Evolutionary conservation across 2,888 invertebrate genomes (phyloP).

Genomic region (Papilio protenor): DNA sequence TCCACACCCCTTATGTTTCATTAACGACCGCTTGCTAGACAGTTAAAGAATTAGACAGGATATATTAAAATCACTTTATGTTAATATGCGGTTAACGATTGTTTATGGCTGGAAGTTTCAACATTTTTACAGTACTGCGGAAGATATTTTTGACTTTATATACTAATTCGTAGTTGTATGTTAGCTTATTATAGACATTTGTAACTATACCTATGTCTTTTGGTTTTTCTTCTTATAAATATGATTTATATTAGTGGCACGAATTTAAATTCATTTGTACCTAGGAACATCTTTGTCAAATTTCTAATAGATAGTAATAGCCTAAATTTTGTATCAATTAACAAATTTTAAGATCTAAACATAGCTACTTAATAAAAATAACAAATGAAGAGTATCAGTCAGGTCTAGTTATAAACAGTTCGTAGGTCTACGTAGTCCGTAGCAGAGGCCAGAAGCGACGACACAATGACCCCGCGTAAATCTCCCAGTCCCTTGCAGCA

Average conservation of each 20-base stretch:
- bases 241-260: not conserved
- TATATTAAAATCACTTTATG: slow-evolving; percentile 21
- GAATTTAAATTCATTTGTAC: not conserved
- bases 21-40: slow-evolving; percentile 73
- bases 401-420: slow-evolving; percentile 20
- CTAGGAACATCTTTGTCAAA: not conserved
- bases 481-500: slow-evolving; percentile 62
- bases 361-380: not conserved
- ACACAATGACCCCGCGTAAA: slow-evolving; percentile 83
- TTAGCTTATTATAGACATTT: not conserved
- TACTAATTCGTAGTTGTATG: not conserved
- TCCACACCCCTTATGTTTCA: slow-evolving; percentile 82
- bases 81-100: not conserved
- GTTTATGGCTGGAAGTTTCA: not conserved
- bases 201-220: not conserved
- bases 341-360: not conserved
- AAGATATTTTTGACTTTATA: not conserved
- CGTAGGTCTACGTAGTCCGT: slow-evolving; percentile 49
- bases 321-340: not conserved
- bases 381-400: not conserved
- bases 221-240: not conserved
- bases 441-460: slow-evolving; percentile 65
- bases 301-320: not conserved
- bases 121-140: not conserved
- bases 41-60: slow-evolving; percentile 55